Evolutionary conservation across 2,888 invertebrate genomes (phyloP), one percentile per base, ranked within the genome.

Genomic region (Schizotus pectinicornis): DNA sequence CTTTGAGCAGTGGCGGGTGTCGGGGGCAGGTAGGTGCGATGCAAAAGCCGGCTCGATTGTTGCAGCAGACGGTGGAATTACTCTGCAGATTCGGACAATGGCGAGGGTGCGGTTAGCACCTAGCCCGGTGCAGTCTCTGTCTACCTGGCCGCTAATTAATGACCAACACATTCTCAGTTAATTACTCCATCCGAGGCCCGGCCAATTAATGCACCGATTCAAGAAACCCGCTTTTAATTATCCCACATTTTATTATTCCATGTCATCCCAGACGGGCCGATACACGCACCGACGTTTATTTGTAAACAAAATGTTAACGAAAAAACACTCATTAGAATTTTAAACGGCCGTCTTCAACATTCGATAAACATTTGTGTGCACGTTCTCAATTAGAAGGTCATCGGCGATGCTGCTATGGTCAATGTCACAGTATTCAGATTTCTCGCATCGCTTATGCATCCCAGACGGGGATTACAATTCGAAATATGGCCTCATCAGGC

Each of bases 121-220:
- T 60, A 42, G 12, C 6, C 34, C 38, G 34, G 35, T 42, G 13
- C 42, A 38, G 37, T 14, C 55, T 34, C 42, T 30, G 35, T 68
- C 67, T 72, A 73, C 70, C 70, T 71, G 70, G 52, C 56, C 65
- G 70, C 71, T 76, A 76, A 76, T 76, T 76, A 75, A 74, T 73
- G 74, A 73, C 73, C 73, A 71, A 74, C 75, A 74, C 74, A 74
- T 74, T 75, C 72, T 67, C 68, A 71, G 73, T 74, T 76, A 76
- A 76, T 76, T 76, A 76, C 74, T 75, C 67, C 68, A 72, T 73
- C 72, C 67, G 65, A 68, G 71, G 70, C 68, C 67, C 71, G 74
- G 68, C 75, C 76, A 77, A 77, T 78, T 78, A 77, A 77, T 74
- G 75, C 71, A 61, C 61, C 71, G 74, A 76, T 76, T 74, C 75